A percentile compares a stretch with the other conserved stretches of the same genome.
These are phyloP conservation scores for Cochlearius cochlearius DNA, from an alignment of 2,113 vertebrate species.

Conservation along the genomic window DNA sequence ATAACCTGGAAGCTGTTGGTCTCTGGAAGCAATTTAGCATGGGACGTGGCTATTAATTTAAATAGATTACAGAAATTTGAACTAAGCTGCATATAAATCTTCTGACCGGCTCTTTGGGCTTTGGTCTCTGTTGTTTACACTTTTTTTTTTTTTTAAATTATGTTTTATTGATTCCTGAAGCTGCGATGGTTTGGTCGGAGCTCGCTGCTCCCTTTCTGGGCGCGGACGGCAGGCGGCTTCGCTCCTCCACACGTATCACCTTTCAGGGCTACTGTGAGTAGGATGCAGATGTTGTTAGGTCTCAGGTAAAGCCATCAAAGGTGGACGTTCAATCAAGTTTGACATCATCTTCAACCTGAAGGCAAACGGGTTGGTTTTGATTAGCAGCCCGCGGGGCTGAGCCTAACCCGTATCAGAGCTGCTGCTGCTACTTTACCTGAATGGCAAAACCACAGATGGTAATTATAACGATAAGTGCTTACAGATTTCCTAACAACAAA, in stretches of 20 bases:
- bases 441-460: slow-evolving; percentile 73
- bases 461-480: slow-evolving; percentile 79
- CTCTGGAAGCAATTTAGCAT: slow-evolving; percentile 69
- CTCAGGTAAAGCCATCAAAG: slow-evolving; percentile 65
- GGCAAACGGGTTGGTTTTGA: slow-evolving; percentile 74
- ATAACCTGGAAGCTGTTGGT: slow-evolving; percentile 41
- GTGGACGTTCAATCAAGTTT: slow-evolving; percentile 63
- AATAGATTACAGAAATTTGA: slow-evolving; percentile 71
- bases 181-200: not conserved
- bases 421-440: slow-evolving; percentile 73
- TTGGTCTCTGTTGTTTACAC: slow-evolving; percentile 57
- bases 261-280: slow-evolving; percentile 70
- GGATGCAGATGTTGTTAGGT: slow-evolving; percentile 62
- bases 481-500: slow-evolving; percentile 80
- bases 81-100: slow-evolving; percentile 68
- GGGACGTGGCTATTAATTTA: slow-evolving; percentile 65
- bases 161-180: slow-evolving; percentile 61
- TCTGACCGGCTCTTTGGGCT: slow-evolving; percentile 48
- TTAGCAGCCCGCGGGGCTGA: slow-evolving; percentile 58
- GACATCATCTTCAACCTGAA: slow-evolving; percentile 67
- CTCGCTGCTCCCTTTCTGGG: not conserved
- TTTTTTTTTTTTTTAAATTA: not conserved
- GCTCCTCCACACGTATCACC: slow-evolving; percentile 40
- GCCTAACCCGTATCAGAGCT: slow-evolving; percentile 50
- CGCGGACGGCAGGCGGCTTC: not conserved